phyloP scores from a whole-genome alignment of 2,113 vertebrate genomes.

The Seriola quinqueradiata region DNA sequence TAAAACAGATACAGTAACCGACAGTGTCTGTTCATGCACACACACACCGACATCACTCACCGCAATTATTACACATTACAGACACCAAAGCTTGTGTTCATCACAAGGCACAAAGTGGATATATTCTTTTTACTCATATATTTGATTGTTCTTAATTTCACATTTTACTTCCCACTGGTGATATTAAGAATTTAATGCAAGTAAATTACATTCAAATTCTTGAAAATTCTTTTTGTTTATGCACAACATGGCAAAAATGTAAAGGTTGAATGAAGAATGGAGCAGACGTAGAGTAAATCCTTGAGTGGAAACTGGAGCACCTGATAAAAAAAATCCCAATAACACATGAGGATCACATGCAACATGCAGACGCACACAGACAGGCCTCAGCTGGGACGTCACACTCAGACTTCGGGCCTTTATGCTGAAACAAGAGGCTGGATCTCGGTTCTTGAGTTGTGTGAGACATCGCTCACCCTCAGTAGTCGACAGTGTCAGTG shows the following conservation, averaged over 20 bases:
- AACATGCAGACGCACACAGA: background rate
- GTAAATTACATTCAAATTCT: background rate
- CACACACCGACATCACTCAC: background rate
- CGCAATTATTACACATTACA: background rate
- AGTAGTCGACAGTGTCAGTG: background rate
- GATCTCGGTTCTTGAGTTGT: background rate
- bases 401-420: background rate
- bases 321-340: slow-evolving; percentile 5
- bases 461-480: background rate
- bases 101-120: background rate
- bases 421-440: background rate
- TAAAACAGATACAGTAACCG: slow-evolving; percentile 22
- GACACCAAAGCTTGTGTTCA: background rate
- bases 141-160: background rate
- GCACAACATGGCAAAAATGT: background rate
- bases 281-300: background rate
- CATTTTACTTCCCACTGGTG: background rate
- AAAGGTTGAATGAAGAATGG: background rate
- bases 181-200: background rate
- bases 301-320: background rate
- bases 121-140: background rate
- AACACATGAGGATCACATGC: slow-evolving; percentile 7
- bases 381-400: background rate
- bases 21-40: background rate
- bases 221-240: background rate